phyloP scores from a whole-genome alignment of 2,113 vertebrate genomes.

The Thermophis baileyi region DNA sequence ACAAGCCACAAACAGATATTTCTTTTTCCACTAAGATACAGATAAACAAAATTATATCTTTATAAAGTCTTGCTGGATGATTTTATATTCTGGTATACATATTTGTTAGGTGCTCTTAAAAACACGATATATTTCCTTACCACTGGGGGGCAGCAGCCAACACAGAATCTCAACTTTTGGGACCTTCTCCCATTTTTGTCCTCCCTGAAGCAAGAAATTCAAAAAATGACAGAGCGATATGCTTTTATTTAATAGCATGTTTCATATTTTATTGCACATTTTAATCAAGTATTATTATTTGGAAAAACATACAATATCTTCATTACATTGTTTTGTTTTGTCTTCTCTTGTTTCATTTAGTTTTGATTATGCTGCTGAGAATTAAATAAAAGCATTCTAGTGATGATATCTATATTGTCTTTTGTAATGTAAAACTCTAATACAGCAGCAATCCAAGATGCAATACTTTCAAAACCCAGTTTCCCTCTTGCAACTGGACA shows the following conservation, averaged over 20 bases:
- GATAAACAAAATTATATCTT: neutral
- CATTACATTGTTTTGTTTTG: neutral
- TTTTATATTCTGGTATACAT: neutral
- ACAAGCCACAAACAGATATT: neutral
- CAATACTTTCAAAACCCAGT: neutral
- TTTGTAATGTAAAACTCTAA: neutral
- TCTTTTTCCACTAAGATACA: neutral
- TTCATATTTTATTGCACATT: neutral
- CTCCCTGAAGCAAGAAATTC: neutral
- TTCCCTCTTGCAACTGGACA: neutral
- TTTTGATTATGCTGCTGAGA: neutral
- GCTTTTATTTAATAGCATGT: neutral
- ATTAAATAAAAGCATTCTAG: neutral
- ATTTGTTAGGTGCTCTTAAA: neutral
- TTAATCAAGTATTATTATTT: neutral
- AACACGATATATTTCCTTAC: neutral
- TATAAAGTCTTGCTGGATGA: neutral
- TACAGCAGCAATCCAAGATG: neutral
- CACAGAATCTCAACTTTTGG: constrained; percentile 19
- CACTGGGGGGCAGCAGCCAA: constrained; percentile 63
- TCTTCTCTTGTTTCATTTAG: neutral
- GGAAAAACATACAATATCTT: neutral
- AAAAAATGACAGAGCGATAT: neutral
- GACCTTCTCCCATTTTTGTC: neutral
- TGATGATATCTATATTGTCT: neutral